Base-by-base conservation (phyloP, 1,140 invertebrate species). In the Listronotus bonariensis region DNA sequence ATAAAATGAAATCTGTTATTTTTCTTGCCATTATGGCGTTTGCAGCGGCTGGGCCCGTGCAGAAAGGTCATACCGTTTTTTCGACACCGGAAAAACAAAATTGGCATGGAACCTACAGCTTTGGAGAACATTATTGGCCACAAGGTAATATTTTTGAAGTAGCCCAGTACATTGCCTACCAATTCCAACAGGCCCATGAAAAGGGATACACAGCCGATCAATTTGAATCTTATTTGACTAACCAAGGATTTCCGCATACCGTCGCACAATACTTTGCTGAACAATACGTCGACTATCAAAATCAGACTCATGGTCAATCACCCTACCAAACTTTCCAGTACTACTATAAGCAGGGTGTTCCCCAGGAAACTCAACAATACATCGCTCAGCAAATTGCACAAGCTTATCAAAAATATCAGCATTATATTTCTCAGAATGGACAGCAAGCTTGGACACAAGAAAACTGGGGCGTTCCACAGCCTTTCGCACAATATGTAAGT, bases 1-100 rank as follows among this genome's bases (percentile, higher is more conserved):
- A n/a, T n/a, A n/a, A n/a, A n/a, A n/a, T n/a, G n/a, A n/a, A n/a
- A n/a, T n/a, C n/a, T n/a, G n/a, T n/a, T n/a, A n/a, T n/a, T n/a
- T n/a, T 65, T 17, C 42, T 65, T 14, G 53, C 62, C 45, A 18
- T 65, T 9, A 38, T 65, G 62, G 62, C 53, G 9, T 49, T 56
- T 38, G 53, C 31, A 14, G 51, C 62, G 31, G 53, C 62, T 9
- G 38, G 36, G 17, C 62, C 62, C 4, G 18, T 62, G 6, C 43
- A 15, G 51, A 34, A 15, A n/a, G 48, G 6, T 15, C 59, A 10
- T 15, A 36, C 58, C 34, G 36, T 52, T 42, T 20, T 36, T 18
- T 32, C 26, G 17, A 14, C 20, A 52, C 52, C 48, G 58, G 20
- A 15, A 61, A 10, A 10, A 6, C 45, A 48, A 17, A 48, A 20